Conservation (phyloP, 2,113 vertebrate genomes). For the Saimiri boliviensis region DNA sequence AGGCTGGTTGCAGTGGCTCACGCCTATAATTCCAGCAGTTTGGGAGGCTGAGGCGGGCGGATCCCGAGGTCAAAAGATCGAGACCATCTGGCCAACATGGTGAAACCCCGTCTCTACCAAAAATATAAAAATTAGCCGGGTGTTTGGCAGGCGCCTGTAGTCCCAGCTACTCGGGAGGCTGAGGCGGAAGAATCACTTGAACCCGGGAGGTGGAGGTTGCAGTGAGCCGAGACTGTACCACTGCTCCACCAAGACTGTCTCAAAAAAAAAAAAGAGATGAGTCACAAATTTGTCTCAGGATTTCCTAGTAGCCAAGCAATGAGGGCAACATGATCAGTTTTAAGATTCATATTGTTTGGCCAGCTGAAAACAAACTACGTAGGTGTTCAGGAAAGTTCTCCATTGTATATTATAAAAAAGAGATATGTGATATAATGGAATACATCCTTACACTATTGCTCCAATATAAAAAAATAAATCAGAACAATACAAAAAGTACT, state of each 20-base stretch:
- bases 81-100: too few relatives aligned
- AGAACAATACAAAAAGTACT: background rate
- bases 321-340: background rate
- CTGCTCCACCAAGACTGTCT: too few relatives aligned
- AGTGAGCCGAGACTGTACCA: too few relatives aligned
- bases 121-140: too few relatives aligned
- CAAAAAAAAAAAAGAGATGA: background rate
- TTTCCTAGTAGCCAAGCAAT: slow-evolving; percentile 20
- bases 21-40: too few relatives aligned
- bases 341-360: background rate
- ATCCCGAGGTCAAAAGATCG: too few relatives aligned
- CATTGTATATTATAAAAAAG: background rate
- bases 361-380: slow-evolving; percentile 20
- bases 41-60: too few relatives aligned
- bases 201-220: too few relatives aligned
- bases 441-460: background rate
- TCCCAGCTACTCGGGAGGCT: too few relatives aligned
- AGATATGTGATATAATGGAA: background rate
- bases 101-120: too few relatives aligned
- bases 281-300: slow-evolving; percentile 18
- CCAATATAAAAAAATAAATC: background rate
- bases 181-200: too few relatives aligned
- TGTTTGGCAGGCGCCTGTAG: too few relatives aligned
- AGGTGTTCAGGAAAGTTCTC: slow-evolving; percentile 41
- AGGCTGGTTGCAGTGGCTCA: background rate